Conservation (phyloP, 2,113 vertebrate species). For the Pterocles gutturalis region DNA sequence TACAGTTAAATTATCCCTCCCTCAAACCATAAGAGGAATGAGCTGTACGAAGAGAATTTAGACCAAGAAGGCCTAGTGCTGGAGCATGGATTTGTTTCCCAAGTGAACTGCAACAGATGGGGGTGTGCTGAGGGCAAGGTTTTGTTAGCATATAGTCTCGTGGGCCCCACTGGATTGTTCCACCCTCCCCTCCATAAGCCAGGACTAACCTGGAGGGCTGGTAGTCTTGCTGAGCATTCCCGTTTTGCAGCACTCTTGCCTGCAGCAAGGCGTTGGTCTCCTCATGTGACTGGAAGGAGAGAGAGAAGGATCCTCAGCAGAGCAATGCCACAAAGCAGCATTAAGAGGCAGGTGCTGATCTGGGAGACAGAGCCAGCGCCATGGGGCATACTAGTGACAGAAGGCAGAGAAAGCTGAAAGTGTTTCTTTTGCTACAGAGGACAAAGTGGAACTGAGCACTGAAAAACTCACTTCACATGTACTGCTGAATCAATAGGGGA, state of each 20-base stretch:
- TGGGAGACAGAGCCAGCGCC: neutral
- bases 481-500: neutral
- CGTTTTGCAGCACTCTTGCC: constrained; percentile 72
- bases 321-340: neutral
- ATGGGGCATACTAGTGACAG: neutral
- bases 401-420: neutral
- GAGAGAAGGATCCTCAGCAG: neutral
- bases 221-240: constrained; percentile 72
- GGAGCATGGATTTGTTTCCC: neutral
- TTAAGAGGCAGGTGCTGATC: neutral
- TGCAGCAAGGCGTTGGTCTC: constrained; percentile 81
- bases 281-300: constrained; percentile 67
- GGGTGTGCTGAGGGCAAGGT: neutral
- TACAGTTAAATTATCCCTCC: neutral
- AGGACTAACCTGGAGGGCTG: constrained; percentile 80
- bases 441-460: neutral
- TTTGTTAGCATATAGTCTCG: neutral
- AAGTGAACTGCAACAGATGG: neutral
- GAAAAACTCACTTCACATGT: neutral
- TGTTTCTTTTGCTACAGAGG: neutral
- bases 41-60: neutral
- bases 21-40: neutral
- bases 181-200: neutral
- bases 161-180: neutral
- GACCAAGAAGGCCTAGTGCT: neutral